phyloP scores from a whole-genome alignment of 2,888 invertebrate species.

The Lysandra bellargus region DNA sequence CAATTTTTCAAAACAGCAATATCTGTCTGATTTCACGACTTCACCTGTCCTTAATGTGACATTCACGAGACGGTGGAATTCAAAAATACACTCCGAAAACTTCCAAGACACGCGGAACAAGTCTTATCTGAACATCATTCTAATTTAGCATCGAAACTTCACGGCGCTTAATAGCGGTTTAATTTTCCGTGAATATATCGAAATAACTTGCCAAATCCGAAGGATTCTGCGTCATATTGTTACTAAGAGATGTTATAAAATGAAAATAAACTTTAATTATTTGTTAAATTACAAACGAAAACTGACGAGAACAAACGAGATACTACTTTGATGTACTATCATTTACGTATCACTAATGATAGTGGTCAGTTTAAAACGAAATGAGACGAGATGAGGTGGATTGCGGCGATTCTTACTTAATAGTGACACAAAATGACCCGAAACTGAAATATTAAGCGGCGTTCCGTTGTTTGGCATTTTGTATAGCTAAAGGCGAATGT shows the following conservation, averaged over 20 bases:
- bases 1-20: neutral
- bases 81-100: conserved; percentile 2
- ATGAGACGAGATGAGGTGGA: too few relatives aligned
- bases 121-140: conserved; percentile 19
- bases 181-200: conserved; percentile 5
- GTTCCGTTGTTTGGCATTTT: too few relatives aligned
- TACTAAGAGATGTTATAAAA: neutral
- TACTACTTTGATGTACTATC: too few relatives aligned
- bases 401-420: too few relatives aligned
- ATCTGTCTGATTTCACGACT: neutral
- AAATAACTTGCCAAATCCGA: neutral
- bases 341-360: too few relatives aligned
- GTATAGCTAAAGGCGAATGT: too few relatives aligned
- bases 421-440: too few relatives aligned
- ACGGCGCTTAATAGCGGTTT: neutral
- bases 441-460: too few relatives aligned
- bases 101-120: conserved; percentile 16
- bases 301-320: too few relatives aligned
- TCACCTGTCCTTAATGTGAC: neutral
- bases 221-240: neutral
- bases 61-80: conserved; percentile 12
- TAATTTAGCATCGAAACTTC: conserved; percentile 12
- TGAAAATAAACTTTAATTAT: neutral
- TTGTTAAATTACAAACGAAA: neutral
- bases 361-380: too few relatives aligned